phyloP scores from a whole-genome alignment of 2,797 vertebrate genomes.

The Meda fulgida region DNA sequence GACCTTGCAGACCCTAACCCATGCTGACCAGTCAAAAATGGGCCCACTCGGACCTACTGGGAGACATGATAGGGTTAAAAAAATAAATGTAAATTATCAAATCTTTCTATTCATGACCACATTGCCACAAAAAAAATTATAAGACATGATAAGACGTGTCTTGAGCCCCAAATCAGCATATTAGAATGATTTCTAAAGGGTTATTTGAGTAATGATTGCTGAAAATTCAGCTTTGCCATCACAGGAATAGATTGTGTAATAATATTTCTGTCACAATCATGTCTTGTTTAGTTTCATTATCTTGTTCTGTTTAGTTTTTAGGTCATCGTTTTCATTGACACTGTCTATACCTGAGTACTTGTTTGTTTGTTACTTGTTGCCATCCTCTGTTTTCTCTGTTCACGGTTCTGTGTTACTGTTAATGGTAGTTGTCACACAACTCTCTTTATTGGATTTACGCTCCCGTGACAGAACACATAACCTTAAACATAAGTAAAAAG shows the following conservation, averaged over 20 bases:
- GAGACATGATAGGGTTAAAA: not conserved
- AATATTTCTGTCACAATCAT: too few species aligned
- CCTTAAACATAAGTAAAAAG: not conserved
- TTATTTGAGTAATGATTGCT: not conserved
- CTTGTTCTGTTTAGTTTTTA: not conserved
- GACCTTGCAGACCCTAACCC: not conserved
- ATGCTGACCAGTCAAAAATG: not conserved
- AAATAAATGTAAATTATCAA: not conserved
- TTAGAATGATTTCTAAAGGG: not conserved
- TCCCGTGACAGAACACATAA: not conserved
- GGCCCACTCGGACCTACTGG: not conserved
- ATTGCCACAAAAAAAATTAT: too few species aligned
- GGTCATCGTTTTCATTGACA: not conserved
- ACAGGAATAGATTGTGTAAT: too few species aligned
- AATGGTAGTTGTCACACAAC: not conserved
- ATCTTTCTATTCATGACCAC: not conserved
- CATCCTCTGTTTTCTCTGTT: not conserved
- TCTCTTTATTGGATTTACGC: not conserved
- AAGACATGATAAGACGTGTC: not conserved
- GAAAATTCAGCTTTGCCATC: too few species aligned
- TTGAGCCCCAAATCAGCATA: not conserved
- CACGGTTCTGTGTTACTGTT: not conserved
- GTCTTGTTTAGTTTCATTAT: not conserved
- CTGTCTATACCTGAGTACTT: not conserved
- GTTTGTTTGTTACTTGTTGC: not conserved